phyloP scores from a whole-genome alignment of 2,888 invertebrate species.

The Drosophila lacicola region DNA sequence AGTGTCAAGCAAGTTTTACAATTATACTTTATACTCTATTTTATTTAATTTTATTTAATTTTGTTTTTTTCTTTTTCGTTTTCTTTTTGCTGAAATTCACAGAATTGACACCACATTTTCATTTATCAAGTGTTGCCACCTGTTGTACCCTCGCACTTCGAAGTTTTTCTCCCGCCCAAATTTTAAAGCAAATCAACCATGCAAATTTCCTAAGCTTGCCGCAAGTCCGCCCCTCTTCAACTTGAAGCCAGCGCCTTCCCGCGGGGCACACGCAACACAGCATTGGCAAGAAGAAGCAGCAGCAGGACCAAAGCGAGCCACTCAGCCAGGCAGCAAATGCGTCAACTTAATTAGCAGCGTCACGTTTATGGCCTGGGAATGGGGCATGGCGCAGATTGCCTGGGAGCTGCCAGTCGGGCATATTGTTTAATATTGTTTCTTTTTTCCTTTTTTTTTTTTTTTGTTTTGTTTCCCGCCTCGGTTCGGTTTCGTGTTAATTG shows the following conservation, averaged over 20 bases:
- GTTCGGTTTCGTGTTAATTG: conserved; percentile 77
- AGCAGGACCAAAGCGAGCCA: conserved; percentile 38
- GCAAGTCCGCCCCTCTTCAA: conserved; percentile 27
- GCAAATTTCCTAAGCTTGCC: conserved; percentile 75
- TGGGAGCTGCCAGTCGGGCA: conserved; percentile 46
- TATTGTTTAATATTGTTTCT: conserved; percentile 74
- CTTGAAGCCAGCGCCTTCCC: conserved; percentile 23
- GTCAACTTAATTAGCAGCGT: conserved; percentile 81
- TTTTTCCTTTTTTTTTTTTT: neutral
- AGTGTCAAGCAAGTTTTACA: too few relatives aligned
- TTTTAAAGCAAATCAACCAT: conserved; percentile 71
- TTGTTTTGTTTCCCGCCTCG: conserved; percentile 17
- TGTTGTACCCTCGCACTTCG: conserved; percentile 1
- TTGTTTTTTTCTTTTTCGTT: too few relatives aligned
- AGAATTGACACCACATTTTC: neutral
- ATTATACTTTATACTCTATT: too few relatives aligned
- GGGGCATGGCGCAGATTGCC: neutral
- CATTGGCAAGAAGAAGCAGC: conserved; percentile 1
- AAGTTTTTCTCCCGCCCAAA: conserved; percentile 13
- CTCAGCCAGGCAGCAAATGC: conserved; percentile 67
- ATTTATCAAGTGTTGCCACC: conserved; percentile 1
- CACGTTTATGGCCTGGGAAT: conserved; percentile 58
- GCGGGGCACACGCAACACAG: conserved; percentile 43
- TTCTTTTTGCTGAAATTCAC: too few relatives aligned
- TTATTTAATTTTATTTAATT: too few relatives aligned